phyloP scores from a whole-genome alignment of 2,113 vertebrate species.

The Psilopogon haemacephalus region DNA sequence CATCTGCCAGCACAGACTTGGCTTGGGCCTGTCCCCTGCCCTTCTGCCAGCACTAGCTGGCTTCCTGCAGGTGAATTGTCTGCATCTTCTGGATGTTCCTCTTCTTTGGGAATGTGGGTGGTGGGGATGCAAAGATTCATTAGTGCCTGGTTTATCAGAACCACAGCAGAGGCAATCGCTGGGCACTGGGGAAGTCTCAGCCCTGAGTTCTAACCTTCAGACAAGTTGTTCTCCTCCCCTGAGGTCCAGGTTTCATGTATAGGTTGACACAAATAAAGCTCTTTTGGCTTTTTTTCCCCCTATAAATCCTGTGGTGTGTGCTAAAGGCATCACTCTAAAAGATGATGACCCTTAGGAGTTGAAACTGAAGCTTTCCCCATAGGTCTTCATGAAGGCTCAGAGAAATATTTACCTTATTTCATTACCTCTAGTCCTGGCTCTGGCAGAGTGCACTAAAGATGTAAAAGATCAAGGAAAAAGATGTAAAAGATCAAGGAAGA shows the following conservation, averaged over 20 bases:
- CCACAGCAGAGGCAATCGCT: too few relatives aligned
- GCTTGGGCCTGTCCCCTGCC: background rate
- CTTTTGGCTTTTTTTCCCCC: background rate
- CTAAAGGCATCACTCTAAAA: background rate
- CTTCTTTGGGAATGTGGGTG: background rate
- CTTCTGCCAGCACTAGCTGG: accelerated
- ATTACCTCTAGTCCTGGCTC: background rate
- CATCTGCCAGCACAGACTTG: accelerated
- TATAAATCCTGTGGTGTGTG: background rate
- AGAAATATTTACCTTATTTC: background rate
- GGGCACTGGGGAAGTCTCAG: background rate
- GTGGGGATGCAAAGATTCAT: background rate
- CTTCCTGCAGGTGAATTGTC: background rate
- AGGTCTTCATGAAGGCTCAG: background rate
- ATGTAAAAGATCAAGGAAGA: too few relatives aligned
- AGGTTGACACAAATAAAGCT: accelerated
- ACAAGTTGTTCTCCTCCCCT: background rate
- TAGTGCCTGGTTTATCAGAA: background rate
- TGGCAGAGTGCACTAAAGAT: background rate
- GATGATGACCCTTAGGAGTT: background rate
- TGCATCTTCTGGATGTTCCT: background rate
- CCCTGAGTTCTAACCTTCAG: too few relatives aligned
- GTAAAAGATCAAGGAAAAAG: too few relatives aligned
- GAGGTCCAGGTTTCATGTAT: background rate
- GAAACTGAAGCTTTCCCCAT: background rate